A percentile compares a stretch with the other conserved stretches of the same genome.
These are phyloP conservation scores for Yponomeuta malinellus DNA, from an alignment of 2,888 invertebrate genomes.

Conservation along the genomic window DNA sequence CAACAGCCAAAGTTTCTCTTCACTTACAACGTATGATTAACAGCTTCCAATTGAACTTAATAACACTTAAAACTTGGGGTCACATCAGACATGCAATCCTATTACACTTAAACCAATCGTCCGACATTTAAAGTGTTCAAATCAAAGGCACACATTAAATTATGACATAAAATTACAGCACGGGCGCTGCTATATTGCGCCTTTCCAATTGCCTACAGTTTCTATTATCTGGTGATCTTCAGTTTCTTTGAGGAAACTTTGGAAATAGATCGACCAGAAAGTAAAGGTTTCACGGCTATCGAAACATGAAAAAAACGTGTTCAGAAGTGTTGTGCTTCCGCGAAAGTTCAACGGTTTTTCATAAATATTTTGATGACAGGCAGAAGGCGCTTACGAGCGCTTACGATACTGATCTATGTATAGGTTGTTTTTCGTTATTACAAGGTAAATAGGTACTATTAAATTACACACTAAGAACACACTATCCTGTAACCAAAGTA, in stretches of 20 bases:
- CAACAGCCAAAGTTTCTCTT: neutral
- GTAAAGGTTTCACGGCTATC: neutral
- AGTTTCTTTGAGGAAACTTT: neutral
- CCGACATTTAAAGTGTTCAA: conserved; percentile 5
- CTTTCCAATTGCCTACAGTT: neutral
- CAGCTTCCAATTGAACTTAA: neutral
- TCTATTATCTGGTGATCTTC: neutral
- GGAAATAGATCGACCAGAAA: neutral
- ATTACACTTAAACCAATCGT: neutral
- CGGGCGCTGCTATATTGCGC: neutral
- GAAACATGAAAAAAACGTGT: neutral
- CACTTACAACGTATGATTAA: neutral
- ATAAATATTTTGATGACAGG: too few relatives aligned
- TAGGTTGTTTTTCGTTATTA: too few relatives aligned
- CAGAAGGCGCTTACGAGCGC: too few relatives aligned
- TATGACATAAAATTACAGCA: conserved; percentile 14
- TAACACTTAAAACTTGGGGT: neutral
- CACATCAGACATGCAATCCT: neutral
- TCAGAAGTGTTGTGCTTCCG: neutral
- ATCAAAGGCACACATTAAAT: conserved; percentile 9
- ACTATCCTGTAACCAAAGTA: too few relatives aligned
- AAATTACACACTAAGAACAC: too few relatives aligned
- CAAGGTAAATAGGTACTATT: too few relatives aligned
- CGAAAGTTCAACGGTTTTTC: too few relatives aligned
- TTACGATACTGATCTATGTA: too few relatives aligned